Evolutionary conservation across 92 coral and sea anemone species (phyloP), one percentile per base, ranked within the genome.

Genomic region (Scolanthus callimorphus): DNA sequence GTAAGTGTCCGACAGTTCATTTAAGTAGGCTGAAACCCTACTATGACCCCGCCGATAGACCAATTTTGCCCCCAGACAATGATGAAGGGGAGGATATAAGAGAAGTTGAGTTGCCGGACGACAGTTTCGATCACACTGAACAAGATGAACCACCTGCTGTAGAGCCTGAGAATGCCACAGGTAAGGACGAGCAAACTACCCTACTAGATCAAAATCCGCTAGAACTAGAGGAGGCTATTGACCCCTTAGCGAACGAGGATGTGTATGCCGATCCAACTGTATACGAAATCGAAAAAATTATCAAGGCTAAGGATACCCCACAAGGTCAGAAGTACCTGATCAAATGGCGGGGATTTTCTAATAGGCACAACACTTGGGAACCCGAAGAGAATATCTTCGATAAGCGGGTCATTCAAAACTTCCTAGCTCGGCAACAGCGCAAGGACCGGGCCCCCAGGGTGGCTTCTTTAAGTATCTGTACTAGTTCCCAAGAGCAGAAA

Each of bases 1-100:
- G 31, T 22, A 44, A n/a, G 23, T 3, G 19, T 17, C 8, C 63
- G 1, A 57, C 63, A 17, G 63, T 20, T 3, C 63, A 57, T n/a
- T n/a, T n/a, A n/a, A n/a, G n/a, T n/a, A n/a, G n/a, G n/a, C n/a
- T n/a, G n/a, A n/a, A n/a, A n/a, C 24, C 27, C 4, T 56, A 3
- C 8, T 4, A 9, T 12, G 63, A 57, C 15, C 63, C 63, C 3
- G 47, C 21, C 1, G 63, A 30, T 13, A 24, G 49, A 0, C 49
- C 63, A 1, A 11, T 57, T n/a, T n/a, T 29, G 3, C 49, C 63
- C 13, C 49, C 63, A 20, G 39, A 30, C 9, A 6, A 6, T 34
- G 43, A 34, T 15, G n/a, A n/a, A n/a, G n/a, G n/a, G n/a, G n/a
- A n/a, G n/a, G n/a, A n/a, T n/a, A n/a, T n/a, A n/a, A n/a, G n/a